Percentiles rank a stretch among this genome's conserved stretches.
phyloP scores from a whole-genome alignment of 2,113 vertebrate genomes.

The Rhinoderma darwinii region DNA sequence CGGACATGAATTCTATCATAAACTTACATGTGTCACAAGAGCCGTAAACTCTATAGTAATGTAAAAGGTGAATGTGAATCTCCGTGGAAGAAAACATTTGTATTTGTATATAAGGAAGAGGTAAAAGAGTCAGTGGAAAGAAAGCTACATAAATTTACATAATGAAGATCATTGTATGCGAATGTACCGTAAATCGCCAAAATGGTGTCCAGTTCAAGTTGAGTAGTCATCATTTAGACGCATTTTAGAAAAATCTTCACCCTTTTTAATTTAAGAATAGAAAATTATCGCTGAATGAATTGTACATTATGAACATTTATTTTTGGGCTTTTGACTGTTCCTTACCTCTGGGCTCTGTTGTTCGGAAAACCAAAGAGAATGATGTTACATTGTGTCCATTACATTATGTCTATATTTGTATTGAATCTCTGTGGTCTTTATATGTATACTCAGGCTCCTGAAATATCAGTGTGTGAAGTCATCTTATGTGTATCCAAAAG shows the following conservation, averaged over 20 bases:
- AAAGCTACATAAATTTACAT: neutral
- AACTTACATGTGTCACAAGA: neutral
- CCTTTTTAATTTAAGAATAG: neutral
- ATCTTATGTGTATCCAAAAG: too few relatives aligned
- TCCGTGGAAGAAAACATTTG: neutral
- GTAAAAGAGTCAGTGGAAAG: neutral
- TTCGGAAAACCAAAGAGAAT: conserved; percentile 19
- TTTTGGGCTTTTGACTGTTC: neutral
- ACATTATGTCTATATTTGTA: neutral
- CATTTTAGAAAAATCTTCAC: neutral
- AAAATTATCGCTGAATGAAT: neutral
- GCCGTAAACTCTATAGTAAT: neutral
- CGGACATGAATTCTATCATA: neutral
- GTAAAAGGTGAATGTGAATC: neutral
- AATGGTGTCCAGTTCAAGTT: neutral
- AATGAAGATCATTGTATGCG: neutral
- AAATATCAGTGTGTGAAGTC: neutral
- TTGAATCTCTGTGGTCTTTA: neutral
- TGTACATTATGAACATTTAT: neutral
- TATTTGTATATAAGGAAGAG: neutral
- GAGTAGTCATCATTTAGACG: neutral
- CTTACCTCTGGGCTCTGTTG: neutral
- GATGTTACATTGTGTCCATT: neutral
- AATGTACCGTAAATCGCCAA: neutral
- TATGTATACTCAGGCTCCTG: neutral